A percentile compares a stretch with the other conserved stretches of the same genome.
Evolutionary conservation across 2,797 vertebrate genomes (phyloP).

Genomic region (Falco naumanni): DNA sequence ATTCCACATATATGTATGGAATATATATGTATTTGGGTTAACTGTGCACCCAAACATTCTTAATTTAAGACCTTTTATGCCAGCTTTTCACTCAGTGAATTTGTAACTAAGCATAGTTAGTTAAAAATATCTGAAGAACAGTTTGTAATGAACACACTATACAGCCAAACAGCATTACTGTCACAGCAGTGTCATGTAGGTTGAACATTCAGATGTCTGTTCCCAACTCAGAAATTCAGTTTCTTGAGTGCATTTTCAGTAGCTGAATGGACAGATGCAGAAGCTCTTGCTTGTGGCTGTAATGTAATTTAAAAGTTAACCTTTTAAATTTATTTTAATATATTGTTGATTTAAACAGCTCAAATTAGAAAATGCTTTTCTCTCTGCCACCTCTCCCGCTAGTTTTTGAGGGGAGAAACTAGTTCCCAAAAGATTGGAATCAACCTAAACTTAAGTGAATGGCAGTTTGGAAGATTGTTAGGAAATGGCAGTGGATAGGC

Average conservation of each 20-base stretch:
- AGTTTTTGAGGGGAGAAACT: no score
- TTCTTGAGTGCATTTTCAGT: background rate
- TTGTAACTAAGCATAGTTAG: background rate
- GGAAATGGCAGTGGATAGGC: background rate
- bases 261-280: background rate
- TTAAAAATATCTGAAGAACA: conserved; percentile 49
- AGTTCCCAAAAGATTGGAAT: background rate
- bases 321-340: no score
- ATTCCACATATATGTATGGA: background rate
- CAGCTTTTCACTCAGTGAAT: background rate
- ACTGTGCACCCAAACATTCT: background rate
- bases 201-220: background rate
- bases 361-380: background rate
- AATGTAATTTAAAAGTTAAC: background rate
- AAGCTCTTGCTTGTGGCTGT: background rate
- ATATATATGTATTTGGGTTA: background rate
- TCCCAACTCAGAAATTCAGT: background rate
- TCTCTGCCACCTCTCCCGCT: background rate
- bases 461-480: background rate
- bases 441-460: no score
- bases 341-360: background rate
- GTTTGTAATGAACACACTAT: background rate
- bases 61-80: background rate
- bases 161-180: background rate
- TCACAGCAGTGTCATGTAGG: background rate